These are phyloP conservation scores for Scyliorhinus canicula DNA, from an alignment of 2,797 vertebrate genomes.

Conservation along the genomic window DNA sequence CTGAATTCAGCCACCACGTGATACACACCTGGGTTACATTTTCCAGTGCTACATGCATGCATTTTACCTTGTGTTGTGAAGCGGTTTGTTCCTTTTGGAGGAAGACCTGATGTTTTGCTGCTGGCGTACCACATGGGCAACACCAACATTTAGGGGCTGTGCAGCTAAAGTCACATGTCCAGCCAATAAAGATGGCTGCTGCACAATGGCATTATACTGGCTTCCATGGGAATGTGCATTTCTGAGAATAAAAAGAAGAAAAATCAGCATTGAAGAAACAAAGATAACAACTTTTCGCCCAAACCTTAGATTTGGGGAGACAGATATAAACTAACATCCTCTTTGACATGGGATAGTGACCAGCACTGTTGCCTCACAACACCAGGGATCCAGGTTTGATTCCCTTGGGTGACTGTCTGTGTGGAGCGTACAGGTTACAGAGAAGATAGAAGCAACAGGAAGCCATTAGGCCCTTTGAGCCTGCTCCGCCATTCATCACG, in stretches of 20 bases:
- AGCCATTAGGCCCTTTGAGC: no score
- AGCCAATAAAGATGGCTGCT: conserved; percentile 73
- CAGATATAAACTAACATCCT: no score
- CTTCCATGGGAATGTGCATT: conserved; percentile 74
- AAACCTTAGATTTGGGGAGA: neutral
- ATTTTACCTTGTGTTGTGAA: conserved; percentile 72
- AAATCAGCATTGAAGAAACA: neutral
- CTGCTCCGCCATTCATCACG: no score
- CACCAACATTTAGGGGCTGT: conserved; percentile 70
- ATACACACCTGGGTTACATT: neutral
- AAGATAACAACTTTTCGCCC: neutral
- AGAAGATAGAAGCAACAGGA: no score
- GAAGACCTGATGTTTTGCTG: conserved; percentile 69
- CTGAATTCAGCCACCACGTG: neutral
- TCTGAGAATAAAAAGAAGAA: conserved; percentile 47
- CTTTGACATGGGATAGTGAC: neutral
- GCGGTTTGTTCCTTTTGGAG: conserved; percentile 76
- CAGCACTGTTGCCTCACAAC: no score
- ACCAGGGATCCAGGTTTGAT: no score
- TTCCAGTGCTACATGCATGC: conserved; percentile 1
- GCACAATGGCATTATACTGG: conserved; percentile 75
- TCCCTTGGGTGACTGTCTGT: no score
- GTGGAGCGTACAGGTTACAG: no score
- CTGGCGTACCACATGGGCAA: conserved; percentile 66
- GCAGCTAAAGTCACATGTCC: conserved; percentile 66